A percentile compares a stretch with the other conserved stretches of the same genome.
These are phyloP conservation scores for Parochlus steinenii DNA, from an alignment of 2,888 invertebrate genomes.

Conservation along the genomic window DNA sequence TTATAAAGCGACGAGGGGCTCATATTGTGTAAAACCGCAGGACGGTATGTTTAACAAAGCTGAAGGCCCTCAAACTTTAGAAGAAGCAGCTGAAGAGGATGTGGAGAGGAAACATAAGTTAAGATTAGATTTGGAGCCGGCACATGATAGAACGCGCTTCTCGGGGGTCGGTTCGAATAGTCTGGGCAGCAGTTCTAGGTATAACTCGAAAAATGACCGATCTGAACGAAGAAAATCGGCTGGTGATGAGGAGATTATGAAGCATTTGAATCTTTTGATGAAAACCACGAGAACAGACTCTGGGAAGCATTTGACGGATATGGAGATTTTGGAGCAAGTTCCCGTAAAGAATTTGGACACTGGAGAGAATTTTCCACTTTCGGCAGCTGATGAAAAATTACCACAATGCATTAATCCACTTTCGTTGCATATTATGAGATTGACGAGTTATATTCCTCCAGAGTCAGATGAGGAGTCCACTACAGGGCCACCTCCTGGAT, in stretches of 20 bases:
- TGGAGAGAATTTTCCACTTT: conserved; percentile 82
- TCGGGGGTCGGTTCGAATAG: conserved; percentile 32
- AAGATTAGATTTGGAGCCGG: conserved; percentile 29
- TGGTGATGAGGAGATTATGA: conserved; percentile 59
- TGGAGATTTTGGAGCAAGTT: conserved; percentile 86
- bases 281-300: conserved; percentile 74
- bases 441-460: conserved; percentile 62
- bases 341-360: conserved; percentile 68
- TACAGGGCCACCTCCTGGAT: conserved; percentile 35
- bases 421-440: conserved; percentile 83
- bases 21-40: conserved; percentile 41
- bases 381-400: conserved; percentile 84
- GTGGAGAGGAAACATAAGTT: conserved; percentile 40
- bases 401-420: conserved; percentile 87
- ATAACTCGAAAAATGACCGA: conserved; percentile 11
- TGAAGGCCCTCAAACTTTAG: conserved; percentile 32
- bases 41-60: conserved; percentile 52
- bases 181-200: conserved; percentile 32
- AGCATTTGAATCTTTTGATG: conserved; percentile 52
- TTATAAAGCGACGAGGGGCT: conserved; percentile 36
- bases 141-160: conserved; percentile 22
- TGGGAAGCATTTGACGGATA: conserved; percentile 72
- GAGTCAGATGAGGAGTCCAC: conserved; percentile 65
- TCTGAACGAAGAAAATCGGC: conserved; percentile 60
- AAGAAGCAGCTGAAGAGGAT: conserved; percentile 32